Conservation (phyloP, 1,140 invertebrate genomes). For the Metopolophium dirhodum region DNA sequence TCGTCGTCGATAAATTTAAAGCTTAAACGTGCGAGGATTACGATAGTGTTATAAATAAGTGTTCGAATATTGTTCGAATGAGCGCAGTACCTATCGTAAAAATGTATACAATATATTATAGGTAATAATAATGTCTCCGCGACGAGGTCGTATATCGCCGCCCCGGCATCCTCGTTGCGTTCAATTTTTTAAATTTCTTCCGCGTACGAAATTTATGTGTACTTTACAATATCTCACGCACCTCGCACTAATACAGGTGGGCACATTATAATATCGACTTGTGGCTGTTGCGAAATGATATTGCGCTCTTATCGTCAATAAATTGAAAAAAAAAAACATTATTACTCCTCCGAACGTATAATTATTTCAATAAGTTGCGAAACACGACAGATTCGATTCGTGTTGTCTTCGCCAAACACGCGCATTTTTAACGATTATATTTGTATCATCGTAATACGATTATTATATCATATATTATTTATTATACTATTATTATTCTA, state of each 20-base stretch:
- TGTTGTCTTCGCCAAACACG: not conserved
- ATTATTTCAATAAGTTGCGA: not conserved
- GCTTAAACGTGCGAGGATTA: not conserved
- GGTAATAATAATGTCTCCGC: not conserved
- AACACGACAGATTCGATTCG: not conserved
- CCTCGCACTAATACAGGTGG: not conserved
- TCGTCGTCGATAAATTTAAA: not conserved
- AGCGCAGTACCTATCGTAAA: not conserved
- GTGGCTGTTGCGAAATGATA: not conserved
- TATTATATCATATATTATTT: not conserved
- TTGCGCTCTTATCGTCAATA: not conserved
- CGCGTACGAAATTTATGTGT: not conserved
- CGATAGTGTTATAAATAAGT: not conserved
- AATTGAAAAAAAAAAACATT: not conserved
- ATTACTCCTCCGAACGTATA: not conserved
- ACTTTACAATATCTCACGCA: not conserved
- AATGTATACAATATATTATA: not conserved
- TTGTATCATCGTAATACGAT: not conserved
- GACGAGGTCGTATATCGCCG: not conserved
- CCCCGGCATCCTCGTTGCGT: not conserved
- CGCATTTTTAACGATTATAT: not conserved
- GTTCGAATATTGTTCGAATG: no score
- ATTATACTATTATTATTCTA: not conserved
- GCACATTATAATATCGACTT: not conserved
- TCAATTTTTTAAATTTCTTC: not conserved